phyloP scores from a whole-genome alignment of 2,113 vertebrate species.

The Ifrita kowaldi region DNA sequence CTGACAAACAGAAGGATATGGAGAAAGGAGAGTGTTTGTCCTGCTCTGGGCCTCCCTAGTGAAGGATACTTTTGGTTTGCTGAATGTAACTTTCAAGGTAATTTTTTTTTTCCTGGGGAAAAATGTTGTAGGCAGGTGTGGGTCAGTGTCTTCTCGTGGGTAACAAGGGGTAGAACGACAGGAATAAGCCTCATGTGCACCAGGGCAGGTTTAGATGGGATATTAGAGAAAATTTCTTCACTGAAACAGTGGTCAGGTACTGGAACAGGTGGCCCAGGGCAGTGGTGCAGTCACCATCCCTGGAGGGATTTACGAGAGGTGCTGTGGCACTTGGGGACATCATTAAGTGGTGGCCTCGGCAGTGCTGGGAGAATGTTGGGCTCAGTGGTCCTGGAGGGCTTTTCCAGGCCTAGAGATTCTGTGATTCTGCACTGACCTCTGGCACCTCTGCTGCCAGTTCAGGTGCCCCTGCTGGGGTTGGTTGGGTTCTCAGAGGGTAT shows the following conservation, averaged over 20 bases:
- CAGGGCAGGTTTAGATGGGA: not conserved
- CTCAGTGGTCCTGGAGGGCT: not conserved
- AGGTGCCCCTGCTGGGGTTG: not conserved
- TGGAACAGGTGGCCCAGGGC: not conserved
- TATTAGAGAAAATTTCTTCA: too few species aligned
- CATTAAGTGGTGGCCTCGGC: not conserved
- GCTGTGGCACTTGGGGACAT: not conserved
- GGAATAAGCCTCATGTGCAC: not conserved
- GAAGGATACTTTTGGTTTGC: not conserved
- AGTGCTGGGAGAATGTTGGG: not conserved
- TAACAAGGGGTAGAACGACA: not conserved
- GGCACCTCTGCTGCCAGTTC: not conserved
- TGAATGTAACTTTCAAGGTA: not conserved
- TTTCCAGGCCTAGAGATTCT: not conserved
- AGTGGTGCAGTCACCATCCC: not conserved
- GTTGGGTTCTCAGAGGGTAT: accelerated
- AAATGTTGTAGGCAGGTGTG: not conserved
- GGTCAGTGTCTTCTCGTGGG: accelerated
- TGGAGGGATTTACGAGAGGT: not conserved
- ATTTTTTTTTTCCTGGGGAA: not conserved
- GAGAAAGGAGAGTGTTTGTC: not conserved
- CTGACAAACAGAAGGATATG: not conserved
- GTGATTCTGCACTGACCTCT: not conserved
- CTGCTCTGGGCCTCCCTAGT: not conserved
- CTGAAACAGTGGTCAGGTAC: not conserved